Evolutionary conservation across 2,888 invertebrate genomes (phyloP), one percentile per base, ranked within the genome.

Genomic region (Diabrotica balteata): DNA sequence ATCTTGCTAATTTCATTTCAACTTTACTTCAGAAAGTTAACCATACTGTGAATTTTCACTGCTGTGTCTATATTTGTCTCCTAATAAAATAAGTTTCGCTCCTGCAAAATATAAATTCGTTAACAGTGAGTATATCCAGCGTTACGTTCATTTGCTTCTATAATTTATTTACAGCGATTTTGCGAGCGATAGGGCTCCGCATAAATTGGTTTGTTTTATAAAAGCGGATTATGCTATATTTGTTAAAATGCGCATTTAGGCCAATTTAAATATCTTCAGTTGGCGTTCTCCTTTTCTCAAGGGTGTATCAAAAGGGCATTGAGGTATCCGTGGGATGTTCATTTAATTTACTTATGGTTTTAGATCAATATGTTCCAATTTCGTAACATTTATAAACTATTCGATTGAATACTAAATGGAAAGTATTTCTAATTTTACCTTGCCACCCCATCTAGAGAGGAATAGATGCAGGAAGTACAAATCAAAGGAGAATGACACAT

Each of bases 91-190:
- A 57, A 57, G 55, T 17, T 45, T 44, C 17, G 55, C 45, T 17
- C 17, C 55, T 45, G 50, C 50, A 17, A 53, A 62, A 62, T 62
- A 51, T 62, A 62, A 62, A 58, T 46, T 58, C 54, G 42, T 62
- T 54, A 54, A 54, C 53, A 46, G 54, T 52, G 47, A 9, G 10
- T 54, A 54, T 54, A 54, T 42, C 32, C 53, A 32, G 42, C 53
- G 53, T 47, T 53, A 43, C 43, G 53, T 45, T 62, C 62, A 11
- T 62, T 62, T 54, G 47, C 46, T 50, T 55, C 32, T 43, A 66
- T 66, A 57, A 67, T 62, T 67, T 66, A 62, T 67, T 66, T 66
- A 62, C 66, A 58, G 57, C 47, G 61, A 55, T 66, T 60, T 51
- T 51, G 32, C 60, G 42, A 17, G 46, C 61, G 61, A 66, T 51